Base-by-base conservation (phyloP, 2,797 vertebrate genomes). In the Muscicapa striata region DNA sequence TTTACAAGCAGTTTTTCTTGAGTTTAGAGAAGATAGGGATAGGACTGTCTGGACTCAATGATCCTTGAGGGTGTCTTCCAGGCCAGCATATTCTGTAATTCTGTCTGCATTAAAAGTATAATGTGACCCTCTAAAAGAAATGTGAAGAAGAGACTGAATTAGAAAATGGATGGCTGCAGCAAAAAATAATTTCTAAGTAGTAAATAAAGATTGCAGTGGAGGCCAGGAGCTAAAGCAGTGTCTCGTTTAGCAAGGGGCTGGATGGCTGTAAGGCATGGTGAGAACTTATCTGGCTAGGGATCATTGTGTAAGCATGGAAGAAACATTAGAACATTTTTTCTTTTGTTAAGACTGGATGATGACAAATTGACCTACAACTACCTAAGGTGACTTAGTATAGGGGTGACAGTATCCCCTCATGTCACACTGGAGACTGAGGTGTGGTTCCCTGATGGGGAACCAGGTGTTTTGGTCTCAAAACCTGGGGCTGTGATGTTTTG, bases 401-500 rank as follows among this genome's bases (percentile, higher is more conserved):
- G 36, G 23, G 5, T 58, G 36, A 57, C 40, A 40, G 12, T 24
- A 38, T n/a, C 22, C 22, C 13, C 55, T 40, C 2, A 2, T 18
- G 19, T 34, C 11, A 4, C 34, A 20, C 6, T 40, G 55, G 29
- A 69, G n/a, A 30, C 13, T 40, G 48, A n/a, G 13, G 13, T 30
- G 6, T 54, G 16, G 5, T 5, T 54, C 13, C 29, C 30, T 0
- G 0, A 10, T 26, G 11, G 21, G 2, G 26, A 57, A 15, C 7
- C 43, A 36, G 30, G 6, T 5, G 26, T 49, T 54, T 54, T 69
- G n/a, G 16, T 68, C 20, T 13, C n/a, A 24, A 68, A 34, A 34
- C 13, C 55, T 46, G n/a, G 6, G 13, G 5, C 68, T 20, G 11
- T 24, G 34, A 61, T 7, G 7, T 40, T 68, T 54, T 54, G 24